Evolutionary conservation across 2,797 vertebrate species (phyloP), one percentile per base, ranked within the genome.

Genomic region (Rhinatrema bivittatum): DNA sequence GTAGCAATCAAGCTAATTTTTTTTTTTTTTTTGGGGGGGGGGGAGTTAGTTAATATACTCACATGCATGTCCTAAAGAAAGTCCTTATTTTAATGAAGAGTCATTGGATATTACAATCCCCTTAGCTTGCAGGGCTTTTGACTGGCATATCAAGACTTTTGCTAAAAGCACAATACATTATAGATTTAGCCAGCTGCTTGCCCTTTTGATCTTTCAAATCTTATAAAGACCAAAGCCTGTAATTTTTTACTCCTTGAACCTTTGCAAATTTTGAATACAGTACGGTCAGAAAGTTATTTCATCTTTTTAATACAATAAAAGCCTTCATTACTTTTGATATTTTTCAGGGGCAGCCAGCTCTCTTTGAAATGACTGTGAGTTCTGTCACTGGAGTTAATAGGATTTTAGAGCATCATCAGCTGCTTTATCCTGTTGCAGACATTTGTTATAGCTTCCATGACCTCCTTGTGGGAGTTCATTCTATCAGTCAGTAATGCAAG

Each of bases 101-200:
- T 57, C 15, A 22, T 64, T 74, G 67, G 61, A 63, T 64, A 80
- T 81, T 74, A 74, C 51, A 55, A 21, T 66, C 67, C 72, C 68
- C 62, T 72, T 66, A 68, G 50, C 54, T 74, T 62, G 39, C 45
- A 50, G 43, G 36, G 51, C 62, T 72, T n/a, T 67, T 56, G 68
- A 56, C 53, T 68, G 63, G 65, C 71, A 68, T 62, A 60, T 71
- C 60, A 59, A 62, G 76, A 75, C 74, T 68, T 70, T 53, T 52
- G 64, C 53, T 63, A 70, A 62, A 76, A 72, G 62, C 1, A 1
- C 53, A 65, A 62, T 78, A 68, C 70, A 77, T 70, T 79, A 60
- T 57, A 36, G 30, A 64, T 44, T 53, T 70, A 65, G 63, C 75
- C 75, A 76, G 78, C 72, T 82, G 74, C 61, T 73, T 73, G 65